These are phyloP conservation scores for Nannoperca australis DNA, from an alignment of 2,797 vertebrate species.

Conservation along the genomic window DNA sequence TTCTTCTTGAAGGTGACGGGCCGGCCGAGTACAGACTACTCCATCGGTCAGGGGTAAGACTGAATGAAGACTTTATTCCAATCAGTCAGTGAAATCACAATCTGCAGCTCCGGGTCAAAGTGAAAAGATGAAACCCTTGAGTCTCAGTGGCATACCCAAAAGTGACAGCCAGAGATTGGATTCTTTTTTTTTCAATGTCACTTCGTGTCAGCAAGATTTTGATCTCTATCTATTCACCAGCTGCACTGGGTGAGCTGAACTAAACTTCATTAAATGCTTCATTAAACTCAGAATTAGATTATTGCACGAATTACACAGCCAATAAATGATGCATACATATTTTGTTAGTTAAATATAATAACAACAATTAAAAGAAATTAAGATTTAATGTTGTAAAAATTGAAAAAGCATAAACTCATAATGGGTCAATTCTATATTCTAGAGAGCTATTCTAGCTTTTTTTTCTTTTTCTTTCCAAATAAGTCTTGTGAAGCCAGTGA, in stretches of 20 bases:
- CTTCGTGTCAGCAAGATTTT: background rate
- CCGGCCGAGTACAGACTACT: background rate
- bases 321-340: background rate
- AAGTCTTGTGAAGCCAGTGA: too few species aligned
- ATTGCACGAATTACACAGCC: background rate
- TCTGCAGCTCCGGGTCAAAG: conserved; percentile 3
- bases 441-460: too few species aligned
- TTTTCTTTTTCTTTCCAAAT: too few species aligned
- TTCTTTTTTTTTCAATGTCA: conserved; percentile 8
- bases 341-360: too few species aligned
- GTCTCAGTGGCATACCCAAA: background rate
- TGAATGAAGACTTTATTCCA: background rate
- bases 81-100: conserved; percentile 8
- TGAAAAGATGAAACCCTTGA: background rate
- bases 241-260: background rate
- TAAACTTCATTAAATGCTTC: background rate
- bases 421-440: background rate
- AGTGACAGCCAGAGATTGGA: background rate
- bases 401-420: background rate
- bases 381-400: background rate
- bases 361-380: background rate
- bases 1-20: conserved; percentile 9
- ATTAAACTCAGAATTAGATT: background rate
- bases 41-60: conserved; percentile 1
- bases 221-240: background rate